These are phyloP conservation scores for Rhabdomys pumilio DNA, from an alignment of 2,797 vertebrate genomes.

Conservation along the genomic window DNA sequence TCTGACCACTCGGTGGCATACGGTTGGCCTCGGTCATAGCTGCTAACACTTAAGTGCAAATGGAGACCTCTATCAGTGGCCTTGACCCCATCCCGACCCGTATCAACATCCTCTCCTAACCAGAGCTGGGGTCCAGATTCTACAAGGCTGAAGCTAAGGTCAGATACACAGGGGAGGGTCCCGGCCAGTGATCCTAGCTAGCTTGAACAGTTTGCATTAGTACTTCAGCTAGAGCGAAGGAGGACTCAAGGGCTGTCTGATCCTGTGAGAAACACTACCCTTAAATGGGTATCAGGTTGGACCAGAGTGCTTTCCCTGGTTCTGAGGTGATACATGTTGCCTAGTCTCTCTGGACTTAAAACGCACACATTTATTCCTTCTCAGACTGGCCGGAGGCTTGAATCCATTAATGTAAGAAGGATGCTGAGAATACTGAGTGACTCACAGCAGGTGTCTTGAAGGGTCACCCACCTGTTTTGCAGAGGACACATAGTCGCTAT, in stretches of 20 bases:
- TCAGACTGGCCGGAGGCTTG: neutral
- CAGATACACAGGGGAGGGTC: neutral
- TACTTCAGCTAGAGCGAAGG: neutral
- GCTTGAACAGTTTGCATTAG: neutral
- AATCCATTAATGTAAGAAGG: neutral
- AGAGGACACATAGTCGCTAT: neutral
- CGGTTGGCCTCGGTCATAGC: slow-evolving; percentile 96
- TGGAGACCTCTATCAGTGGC: neutral
- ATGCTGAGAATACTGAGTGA: neutral
- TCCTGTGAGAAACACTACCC: neutral
- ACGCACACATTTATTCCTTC: neutral
- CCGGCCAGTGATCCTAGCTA: neutral
- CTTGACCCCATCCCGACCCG: accelerated
- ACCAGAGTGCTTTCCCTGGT: neutral
- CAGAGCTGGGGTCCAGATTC: neutral
- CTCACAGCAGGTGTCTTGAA: neutral
- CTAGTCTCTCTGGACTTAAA: slow-evolving; percentile 36
- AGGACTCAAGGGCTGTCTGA: neutral
- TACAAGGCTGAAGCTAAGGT: neutral
- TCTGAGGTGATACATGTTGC: neutral
- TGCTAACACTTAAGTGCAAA: slow-evolving; percentile 93
- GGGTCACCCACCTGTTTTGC: neutral
- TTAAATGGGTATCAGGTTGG: neutral
- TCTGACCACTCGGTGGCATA: slow-evolving; percentile 98
- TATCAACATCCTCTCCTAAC: neutral